These are phyloP conservation scores for Amphilophus citrinellus DNA, from an alignment of 2,113 vertebrate species.

Conservation along the genomic window DNA sequence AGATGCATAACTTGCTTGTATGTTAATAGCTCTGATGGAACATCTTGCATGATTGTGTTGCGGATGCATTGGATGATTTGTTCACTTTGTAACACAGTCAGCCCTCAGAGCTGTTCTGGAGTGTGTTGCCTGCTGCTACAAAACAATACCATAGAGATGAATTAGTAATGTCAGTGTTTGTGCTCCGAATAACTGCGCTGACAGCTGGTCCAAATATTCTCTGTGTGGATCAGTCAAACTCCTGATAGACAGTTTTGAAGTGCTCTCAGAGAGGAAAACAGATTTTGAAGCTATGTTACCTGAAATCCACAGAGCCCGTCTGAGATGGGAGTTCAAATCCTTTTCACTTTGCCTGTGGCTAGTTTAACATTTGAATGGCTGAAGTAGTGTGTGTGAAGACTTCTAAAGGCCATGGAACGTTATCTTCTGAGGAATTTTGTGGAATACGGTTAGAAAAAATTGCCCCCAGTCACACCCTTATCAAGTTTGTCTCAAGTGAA, in stretches of 20 bases:
- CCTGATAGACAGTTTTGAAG: constrained; percentile 24
- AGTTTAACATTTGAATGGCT: constrained; percentile 16
- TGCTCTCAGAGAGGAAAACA: constrained; percentile 12
- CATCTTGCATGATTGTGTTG: constrained; percentile 16
- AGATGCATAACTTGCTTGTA: constrained; percentile 9
- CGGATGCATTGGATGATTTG: constrained; percentile 20
- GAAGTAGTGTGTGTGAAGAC: neutral
- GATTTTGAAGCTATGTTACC: neutral
- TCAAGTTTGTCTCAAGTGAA: constrained; percentile 25
- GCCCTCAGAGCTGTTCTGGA: constrained; percentile 10
- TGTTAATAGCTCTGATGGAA: constrained; percentile 18
- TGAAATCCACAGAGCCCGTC: constrained; percentile 13
- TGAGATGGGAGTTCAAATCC: constrained; percentile 23
- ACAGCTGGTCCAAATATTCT: constrained; percentile 40
- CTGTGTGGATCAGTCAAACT: neutral
- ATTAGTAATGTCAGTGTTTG: constrained; percentile 39
- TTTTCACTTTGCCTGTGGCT: constrained; percentile 25
- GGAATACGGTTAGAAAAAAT: neutral
- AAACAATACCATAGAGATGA: constrained; percentile 35
- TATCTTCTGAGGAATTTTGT: constrained; percentile 9
- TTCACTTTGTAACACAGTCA: constrained; percentile 9
- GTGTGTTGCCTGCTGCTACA: neutral
- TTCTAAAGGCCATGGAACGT: constrained; percentile 8
- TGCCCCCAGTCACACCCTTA: neutral
- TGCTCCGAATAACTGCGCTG: constrained; percentile 35